phyloP scores from a whole-genome alignment of 2,113 vertebrate species.

The Haliaeetus leucogaster region DNA sequence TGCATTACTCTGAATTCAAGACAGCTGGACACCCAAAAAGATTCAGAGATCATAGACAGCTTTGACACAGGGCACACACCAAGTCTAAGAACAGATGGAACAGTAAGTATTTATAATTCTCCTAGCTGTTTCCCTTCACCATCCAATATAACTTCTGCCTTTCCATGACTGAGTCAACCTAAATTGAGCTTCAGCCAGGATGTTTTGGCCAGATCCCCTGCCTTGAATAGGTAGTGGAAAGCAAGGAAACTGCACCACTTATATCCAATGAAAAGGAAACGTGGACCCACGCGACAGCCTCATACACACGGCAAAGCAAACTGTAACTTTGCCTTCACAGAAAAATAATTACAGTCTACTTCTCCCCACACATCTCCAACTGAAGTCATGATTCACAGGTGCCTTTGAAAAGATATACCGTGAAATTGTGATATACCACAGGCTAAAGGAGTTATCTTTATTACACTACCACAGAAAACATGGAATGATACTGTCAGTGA shows the following conservation, averaged over 20 bases:
- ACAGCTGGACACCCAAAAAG: not conserved
- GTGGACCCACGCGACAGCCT: not conserved
- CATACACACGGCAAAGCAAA: not conserved
- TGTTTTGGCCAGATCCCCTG: not conserved
- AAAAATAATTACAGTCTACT: not conserved
- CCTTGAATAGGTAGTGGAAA: not conserved
- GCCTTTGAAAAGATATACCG: not conserved
- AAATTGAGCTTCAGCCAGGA: not conserved
- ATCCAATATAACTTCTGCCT: not conserved
- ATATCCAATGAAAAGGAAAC: not conserved
- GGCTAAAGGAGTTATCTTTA: not conserved
- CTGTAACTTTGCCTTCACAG: not conserved
- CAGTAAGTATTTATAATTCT: not conserved
- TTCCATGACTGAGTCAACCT: not conserved
- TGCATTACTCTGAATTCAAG: not conserved
- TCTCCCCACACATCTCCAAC: not conserved
- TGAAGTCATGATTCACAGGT: not conserved
- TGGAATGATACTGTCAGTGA: not conserved
- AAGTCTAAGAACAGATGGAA: not conserved
- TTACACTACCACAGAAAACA: not conserved
- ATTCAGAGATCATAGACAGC: not conserved
- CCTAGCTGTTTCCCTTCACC: not conserved
- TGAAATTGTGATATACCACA: not conserved
- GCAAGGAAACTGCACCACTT: not conserved
- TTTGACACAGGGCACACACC: not conserved